A percentile compares a stretch with the other conserved stretches of the same genome.
Evolutionary conservation across 2,888 invertebrate species (phyloP).

Genomic region (Drosophila vallismaia): DNA sequence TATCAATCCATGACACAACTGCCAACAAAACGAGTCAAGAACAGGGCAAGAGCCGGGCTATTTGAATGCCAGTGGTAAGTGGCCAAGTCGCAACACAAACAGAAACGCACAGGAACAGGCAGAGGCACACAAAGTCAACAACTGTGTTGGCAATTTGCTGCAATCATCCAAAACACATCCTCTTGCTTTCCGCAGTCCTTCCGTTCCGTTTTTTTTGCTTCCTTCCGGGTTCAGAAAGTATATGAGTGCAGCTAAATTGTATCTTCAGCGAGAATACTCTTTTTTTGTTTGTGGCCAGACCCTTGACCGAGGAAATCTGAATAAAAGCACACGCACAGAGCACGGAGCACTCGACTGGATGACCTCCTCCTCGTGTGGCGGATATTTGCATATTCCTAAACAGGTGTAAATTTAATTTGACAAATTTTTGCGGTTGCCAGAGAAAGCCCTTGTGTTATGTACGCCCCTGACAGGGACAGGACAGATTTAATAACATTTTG

Average conservation of each 20-base stretch:
- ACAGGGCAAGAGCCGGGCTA: conserved; percentile 35
- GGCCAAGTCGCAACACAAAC: conserved; percentile 33
- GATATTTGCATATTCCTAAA: conserved; percentile 38
- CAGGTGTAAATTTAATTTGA: conserved; percentile 46
- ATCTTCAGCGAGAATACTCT: conserved; percentile 15
- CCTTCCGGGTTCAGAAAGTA: conserved; percentile 17
- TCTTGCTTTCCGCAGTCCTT: conserved; percentile 10
- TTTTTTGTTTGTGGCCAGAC: conserved; percentile 6
- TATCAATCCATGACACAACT: conserved; percentile 64
- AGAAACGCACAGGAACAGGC: conserved; percentile 2
- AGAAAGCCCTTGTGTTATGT: conserved; percentile 9
- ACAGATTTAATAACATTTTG: conserved; percentile 35
- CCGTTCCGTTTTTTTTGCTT: not conserved
- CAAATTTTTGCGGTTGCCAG: conserved; percentile 40
- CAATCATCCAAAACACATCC: conserved; percentile 58
- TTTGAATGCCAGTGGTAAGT: conserved; percentile 68
- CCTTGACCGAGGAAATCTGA: conserved; percentile 20
- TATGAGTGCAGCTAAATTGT: conserved; percentile 45
- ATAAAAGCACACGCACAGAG: not conserved
- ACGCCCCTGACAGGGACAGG: not conserved
- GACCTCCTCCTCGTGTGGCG: conserved; percentile 17
- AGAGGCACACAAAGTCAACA: conserved; percentile 47
- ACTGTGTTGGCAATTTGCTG: conserved; percentile 60
- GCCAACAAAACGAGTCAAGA: conserved; percentile 33
- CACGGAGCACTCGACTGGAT: not conserved